Percentiles rank a stretch among this genome's conserved stretches.
phyloP scores from a whole-genome alignment of 2,113 vertebrate genomes.

The Oriolus oriolus region DNA sequence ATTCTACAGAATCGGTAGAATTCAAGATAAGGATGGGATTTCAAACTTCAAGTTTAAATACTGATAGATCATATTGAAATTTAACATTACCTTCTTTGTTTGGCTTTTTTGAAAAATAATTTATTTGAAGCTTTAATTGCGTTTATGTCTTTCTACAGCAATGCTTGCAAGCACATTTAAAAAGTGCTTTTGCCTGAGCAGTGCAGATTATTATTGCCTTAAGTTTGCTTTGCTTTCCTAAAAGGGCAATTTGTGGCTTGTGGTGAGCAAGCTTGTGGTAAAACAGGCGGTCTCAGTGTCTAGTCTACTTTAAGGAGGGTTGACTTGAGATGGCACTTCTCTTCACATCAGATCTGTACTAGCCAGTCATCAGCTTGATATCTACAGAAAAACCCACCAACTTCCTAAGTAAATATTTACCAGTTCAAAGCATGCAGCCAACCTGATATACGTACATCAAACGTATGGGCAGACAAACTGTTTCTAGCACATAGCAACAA shows the following conservation, averaged over 20 bases:
- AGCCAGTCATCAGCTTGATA: neutral
- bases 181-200: neutral
- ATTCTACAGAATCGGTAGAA: neutral
- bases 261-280: neutral
- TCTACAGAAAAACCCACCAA: neutral
- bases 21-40: neutral
- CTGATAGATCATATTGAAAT: neutral
- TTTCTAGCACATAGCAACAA: neutral
- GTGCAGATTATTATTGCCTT: neutral
- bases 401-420: neutral
- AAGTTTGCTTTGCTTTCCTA: neutral
- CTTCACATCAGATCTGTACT: neutral
- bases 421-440: neutral
- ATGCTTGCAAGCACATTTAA: neutral
- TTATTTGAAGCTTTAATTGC: neutral
- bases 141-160: neutral
- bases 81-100: neutral
- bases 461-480: neutral
- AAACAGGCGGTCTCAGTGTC: rapidly evolving
- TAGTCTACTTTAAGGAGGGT: neutral
- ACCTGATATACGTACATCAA: neutral
- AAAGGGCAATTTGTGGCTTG: neutral
- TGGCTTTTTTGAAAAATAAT: neutral
- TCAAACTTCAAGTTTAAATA: neutral
- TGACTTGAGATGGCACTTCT: neutral